A percentile compares a stretch with the other conserved stretches of the same genome.
Evolutionary conservation across 2,888 invertebrate species (phyloP).

Genomic region (Drosophila rubida): DNA sequence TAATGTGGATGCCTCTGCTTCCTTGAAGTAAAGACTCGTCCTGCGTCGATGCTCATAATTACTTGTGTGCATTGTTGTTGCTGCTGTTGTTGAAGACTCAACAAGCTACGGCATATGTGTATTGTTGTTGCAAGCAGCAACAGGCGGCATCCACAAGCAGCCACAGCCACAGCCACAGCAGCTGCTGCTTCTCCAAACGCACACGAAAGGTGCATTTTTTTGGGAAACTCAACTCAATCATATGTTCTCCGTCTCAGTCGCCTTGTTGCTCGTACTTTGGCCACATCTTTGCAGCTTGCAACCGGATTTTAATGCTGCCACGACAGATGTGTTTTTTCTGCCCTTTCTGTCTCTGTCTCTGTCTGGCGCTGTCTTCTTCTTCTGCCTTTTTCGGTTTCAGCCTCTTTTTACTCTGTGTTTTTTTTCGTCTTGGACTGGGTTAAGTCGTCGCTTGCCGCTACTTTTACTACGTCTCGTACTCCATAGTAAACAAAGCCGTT

Average conservation of each 20-base stretch:
- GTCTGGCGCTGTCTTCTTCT: conserved; percentile 17
- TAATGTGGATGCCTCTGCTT: conserved; percentile 35
- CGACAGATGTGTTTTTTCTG: conserved; percentile 72
- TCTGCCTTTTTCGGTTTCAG: conserved; percentile 27
- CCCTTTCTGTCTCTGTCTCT: conserved; percentile 19
- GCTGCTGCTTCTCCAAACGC: conserved; percentile 51
- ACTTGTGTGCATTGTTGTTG: conserved; percentile 32
- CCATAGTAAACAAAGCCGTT: conserved; percentile 70
- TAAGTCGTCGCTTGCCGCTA: conserved; percentile 59
- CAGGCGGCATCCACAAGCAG: conserved; percentile 37
- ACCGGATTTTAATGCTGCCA: conserved; percentile 65
- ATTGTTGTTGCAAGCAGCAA: conserved; percentile 27
- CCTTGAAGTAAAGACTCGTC: conserved; percentile 31
- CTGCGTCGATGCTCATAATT: conserved; percentile 33
- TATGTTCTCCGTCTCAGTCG: no score
- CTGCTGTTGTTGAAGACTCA: conserved; percentile 10
- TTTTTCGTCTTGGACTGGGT: conserved; percentile 47
- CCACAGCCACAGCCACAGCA: no score
- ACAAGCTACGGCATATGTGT: conserved; percentile 54
- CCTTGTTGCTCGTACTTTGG: conserved; percentile 31
- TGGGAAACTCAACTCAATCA: conserved; percentile 67
- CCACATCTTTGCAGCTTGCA: conserved; percentile 73
- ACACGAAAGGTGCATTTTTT: conserved; percentile 69
- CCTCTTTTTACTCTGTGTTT: conserved; percentile 16
- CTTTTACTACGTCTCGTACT: conserved; percentile 65